Evolutionary conservation across 2,888 invertebrate genomes (phyloP).

Genomic region (Drosophila rubida): DNA sequence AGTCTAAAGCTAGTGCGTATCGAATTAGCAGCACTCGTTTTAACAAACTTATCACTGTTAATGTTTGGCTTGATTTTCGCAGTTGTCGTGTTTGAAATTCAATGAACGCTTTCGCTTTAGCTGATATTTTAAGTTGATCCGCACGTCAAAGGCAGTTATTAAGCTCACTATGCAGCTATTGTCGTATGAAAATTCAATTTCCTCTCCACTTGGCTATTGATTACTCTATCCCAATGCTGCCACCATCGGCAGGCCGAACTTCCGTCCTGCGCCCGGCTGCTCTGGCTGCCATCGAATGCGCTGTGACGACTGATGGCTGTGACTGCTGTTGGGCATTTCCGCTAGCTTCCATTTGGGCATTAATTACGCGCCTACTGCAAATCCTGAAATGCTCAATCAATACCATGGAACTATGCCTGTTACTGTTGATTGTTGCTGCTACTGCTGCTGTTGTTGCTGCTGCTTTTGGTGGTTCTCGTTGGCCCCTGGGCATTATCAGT

Average conservation of each 20-base stretch:
- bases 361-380: conserved; percentile 65
- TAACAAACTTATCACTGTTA: background rate
- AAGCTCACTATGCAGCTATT: conserved; percentile 26
- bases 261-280: conserved; percentile 40
- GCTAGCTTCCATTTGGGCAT: conserved; percentile 60
- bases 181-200: conserved; percentile 69
- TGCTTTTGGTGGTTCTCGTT: background rate
- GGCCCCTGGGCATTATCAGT: conserved; percentile 64
- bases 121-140: background rate
- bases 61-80: background rate
- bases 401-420: conserved; percentile 46
- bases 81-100: background rate
- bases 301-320: conserved; percentile 5
- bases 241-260: conserved; percentile 32
- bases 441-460: conserved; percentile 7
- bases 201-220: conserved; percentile 66
- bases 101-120: background rate
- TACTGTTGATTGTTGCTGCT: conserved; percentile 20
- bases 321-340: conserved; percentile 60
- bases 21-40: too few species aligned
- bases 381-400: conserved; percentile 58
- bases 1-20: too few species aligned
- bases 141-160: background rate
- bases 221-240: conserved; percentile 53
- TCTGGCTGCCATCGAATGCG: background rate